Base-by-base conservation (phyloP, 2,888 invertebrate species). In the Julus scanicus region DNA sequence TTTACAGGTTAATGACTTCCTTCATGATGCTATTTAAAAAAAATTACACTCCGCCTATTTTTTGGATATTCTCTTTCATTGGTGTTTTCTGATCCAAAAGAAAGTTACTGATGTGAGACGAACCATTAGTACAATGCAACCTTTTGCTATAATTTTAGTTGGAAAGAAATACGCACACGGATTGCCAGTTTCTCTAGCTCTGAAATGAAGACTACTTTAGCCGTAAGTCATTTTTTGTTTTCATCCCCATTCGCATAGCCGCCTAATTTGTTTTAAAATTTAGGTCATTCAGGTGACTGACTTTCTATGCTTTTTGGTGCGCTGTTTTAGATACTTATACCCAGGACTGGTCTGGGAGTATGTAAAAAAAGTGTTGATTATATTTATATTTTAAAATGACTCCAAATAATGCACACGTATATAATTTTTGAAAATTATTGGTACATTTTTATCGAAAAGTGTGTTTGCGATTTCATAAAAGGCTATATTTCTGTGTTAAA, bases 1-100 rank as follows among this genome's bases (percentile, higher is more conserved):
- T 4, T 57, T 57, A 0, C 57, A 57, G 57, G 57, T 57, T 57
- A 57, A 57, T 57, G 57, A 57, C 57, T 57, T 57, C 17, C 11
- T 57, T 57, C 29, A 57, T 57, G 57, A 57, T 57, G 57, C 57
- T 8, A 57, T 48, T 13, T n/a, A n/a, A n/a, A 11, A 57, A 57
- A 57, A 15, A 15, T 57, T 57, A 57, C 57, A 57, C 57, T 15
- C 57, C 57, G 57, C 57, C 57, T 57, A 57, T 57, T 57, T 57
- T 11, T 17, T 11, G 15, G 57, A 15, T 57, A 15, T 11, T 57
- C 15, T 15, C 17, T 57, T 57, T 57, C 57, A 57, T 57, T 57
- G 57, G 57, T 57, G 57, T 57, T 57, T 57, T 4, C 57, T 57
- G 57, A 57, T 57, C 57, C 57, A 57, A 57, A 57, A 57, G 57